Evolutionary conservation across 2,888 invertebrate genomes (phyloP).

Genomic region (Dastarcus helophoroides): DNA sequence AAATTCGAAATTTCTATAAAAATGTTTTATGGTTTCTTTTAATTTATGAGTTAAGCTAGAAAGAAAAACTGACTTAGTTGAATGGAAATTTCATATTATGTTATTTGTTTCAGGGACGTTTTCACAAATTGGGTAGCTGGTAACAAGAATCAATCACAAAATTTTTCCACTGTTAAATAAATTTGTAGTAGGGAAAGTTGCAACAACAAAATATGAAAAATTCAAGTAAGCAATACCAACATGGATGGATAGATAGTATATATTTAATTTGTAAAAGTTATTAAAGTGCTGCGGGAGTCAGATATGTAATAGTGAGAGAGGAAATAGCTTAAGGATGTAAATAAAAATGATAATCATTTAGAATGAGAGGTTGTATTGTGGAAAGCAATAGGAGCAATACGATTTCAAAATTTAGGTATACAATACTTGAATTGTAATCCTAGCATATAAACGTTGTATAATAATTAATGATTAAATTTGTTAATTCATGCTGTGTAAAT

Average conservation of each 20-base stretch:
- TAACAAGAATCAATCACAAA: conserved; percentile 68
- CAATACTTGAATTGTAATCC: conserved; percentile 25
- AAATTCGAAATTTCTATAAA: too few relatives aligned
- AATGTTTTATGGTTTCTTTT: too few relatives aligned
- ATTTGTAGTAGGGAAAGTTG: conserved; percentile 16
- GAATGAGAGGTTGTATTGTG: conserved; percentile 32
- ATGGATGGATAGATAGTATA: conserved; percentile 14
- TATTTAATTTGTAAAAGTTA: conserved; percentile 9
- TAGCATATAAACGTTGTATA: conserved; percentile 26
- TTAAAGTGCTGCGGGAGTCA: conserved; percentile 11
- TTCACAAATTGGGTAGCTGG: conserved; percentile 83
- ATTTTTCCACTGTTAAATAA: conserved; percentile 72
- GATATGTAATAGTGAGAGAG: conserved; percentile 27
- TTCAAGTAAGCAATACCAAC: conserved; percentile 26
- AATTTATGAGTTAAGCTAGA: too few relatives aligned
- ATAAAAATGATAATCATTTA: conserved; percentile 33
- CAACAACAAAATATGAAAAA: conserved; percentile 15
- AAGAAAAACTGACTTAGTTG: too few relatives aligned
- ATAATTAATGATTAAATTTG: conserved; percentile 21
- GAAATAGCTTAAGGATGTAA: conserved; percentile 23
- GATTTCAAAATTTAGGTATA: conserved; percentile 27
- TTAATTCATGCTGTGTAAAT: conserved; percentile 35
- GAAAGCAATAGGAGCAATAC: conserved; percentile 33
- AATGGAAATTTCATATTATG: too few relatives aligned
- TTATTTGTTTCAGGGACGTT: conserved; percentile 63